Evolutionary conservation across 2,888 invertebrate species (phyloP).

Genomic region (Frankliniella intonsa): DNA sequence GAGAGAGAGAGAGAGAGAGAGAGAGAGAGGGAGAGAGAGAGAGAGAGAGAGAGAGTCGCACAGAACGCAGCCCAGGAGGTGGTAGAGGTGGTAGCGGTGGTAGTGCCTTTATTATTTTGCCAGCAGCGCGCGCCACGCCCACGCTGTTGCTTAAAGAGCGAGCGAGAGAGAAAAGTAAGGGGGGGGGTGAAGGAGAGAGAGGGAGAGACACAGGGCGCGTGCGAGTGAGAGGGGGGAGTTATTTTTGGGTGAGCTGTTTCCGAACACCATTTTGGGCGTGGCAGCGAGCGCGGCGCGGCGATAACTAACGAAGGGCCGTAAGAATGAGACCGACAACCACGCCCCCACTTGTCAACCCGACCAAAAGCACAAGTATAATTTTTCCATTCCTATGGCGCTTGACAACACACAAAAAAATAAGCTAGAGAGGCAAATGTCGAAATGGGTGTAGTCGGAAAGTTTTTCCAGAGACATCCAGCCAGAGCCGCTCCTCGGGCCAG

Average conservation of each 20-base stretch:
- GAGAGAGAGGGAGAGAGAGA: not conserved
- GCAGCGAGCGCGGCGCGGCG: not conserved
- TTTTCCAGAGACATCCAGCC: too few relatives aligned
- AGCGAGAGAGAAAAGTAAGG: not conserved
- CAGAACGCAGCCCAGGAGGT: not conserved
- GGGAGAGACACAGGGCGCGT: not conserved
- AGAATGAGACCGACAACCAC: not conserved
- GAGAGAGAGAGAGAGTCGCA: not conserved
- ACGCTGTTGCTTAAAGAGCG: not conserved
- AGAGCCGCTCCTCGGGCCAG: too few relatives aligned
- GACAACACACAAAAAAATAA: too few relatives aligned
- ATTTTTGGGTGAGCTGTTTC: not conserved
- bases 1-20: not conserved
- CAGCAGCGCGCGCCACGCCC: not conserved
- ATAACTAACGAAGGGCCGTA: not conserved
- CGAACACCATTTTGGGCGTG: not conserved
- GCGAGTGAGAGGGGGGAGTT: not conserved
- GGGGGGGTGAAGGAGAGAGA: not conserved
- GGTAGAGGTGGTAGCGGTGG: not conserved
- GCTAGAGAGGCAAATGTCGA: too few relatives aligned
- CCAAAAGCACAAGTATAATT: too few relatives aligned
- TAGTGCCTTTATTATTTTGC: not conserved
- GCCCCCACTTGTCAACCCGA: not conserved
- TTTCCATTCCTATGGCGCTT: too few relatives aligned
- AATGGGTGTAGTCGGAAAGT: too few relatives aligned